Percentiles rank a stretch among this genome's conserved stretches.
Conservation (phyloP, 1,140 invertebrate genomes). For the Drosophila takahashii region DNA sequence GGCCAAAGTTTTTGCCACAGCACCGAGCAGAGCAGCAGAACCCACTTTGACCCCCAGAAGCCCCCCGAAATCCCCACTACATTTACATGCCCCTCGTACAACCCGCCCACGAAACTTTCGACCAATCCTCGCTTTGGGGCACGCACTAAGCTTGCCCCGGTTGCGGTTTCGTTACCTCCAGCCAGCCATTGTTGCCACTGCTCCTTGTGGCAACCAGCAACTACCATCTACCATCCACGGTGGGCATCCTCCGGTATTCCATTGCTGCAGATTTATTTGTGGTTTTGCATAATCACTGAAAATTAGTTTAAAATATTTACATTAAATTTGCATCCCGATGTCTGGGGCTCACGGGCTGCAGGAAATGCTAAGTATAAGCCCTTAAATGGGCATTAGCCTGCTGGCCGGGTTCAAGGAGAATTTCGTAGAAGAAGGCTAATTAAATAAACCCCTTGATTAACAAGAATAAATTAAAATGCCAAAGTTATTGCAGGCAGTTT, state of each 20-base stretch:
- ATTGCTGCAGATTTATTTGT: constrained; percentile 81
- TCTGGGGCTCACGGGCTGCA: constrained; percentile 27
- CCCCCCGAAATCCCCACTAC: constrained; percentile 3
- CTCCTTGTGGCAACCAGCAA: constrained; percentile 17
- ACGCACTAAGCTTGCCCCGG: constrained; percentile 57
- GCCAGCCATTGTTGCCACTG: constrained; percentile 27
- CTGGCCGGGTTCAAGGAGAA: constrained; percentile 3
- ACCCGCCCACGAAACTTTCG: constrained; percentile 1
- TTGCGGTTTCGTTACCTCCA: constrained; percentile 46
- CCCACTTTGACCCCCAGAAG: constrained; percentile 25
- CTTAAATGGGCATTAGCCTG: constrained; percentile 39
- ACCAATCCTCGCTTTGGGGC: constrained; percentile 27
- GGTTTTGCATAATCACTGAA: constrained; percentile 81
- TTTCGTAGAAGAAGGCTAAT: constrained; percentile 13
- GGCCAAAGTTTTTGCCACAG: constrained; percentile 60
- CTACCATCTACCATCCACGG: neutral
- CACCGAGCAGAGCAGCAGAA: constrained; percentile 25
- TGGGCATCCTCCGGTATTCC: constrained; percentile 48
- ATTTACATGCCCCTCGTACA: neutral
- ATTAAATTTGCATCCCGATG: constrained; percentile 78
- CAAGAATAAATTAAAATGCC: constrained; percentile 14
- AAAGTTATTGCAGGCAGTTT: neutral
- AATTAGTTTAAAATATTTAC: constrained; percentile 82
- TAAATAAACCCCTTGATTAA: constrained; percentile 28
- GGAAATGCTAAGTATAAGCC: constrained; percentile 38